Evolutionary conservation across 64 coral and sea anemone genomes (phyloP).

Genomic region (Hydrozoanthus tunicans): DNA sequence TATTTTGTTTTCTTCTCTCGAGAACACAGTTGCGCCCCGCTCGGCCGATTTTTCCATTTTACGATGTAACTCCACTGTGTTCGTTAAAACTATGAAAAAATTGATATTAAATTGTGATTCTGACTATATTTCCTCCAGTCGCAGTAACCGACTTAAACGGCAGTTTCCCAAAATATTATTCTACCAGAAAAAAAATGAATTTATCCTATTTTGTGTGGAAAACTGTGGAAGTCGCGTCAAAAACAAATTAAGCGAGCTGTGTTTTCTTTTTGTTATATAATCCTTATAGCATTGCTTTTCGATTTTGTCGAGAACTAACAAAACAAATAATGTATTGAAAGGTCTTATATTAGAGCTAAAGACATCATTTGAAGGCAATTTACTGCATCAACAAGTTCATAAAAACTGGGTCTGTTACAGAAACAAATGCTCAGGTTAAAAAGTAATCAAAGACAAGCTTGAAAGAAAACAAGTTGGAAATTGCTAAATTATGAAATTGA

Average conservation of each 20-base stretch:
- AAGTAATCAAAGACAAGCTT: constrained; percentile 1
- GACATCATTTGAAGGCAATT: constrained; percentile 49
- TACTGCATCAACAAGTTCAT: constrained; percentile 27
- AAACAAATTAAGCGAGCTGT: no score
- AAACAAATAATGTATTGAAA: background rate
- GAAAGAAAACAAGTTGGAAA: constrained; percentile 34
- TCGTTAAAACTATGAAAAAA: constrained; percentile 3
- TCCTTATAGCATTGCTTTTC: background rate
- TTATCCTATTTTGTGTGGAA: no score
- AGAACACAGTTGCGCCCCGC: constrained; percentile 10
- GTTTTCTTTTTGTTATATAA: no score
- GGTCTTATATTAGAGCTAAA: constrained; percentile 10
- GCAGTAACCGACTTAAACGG: no score
- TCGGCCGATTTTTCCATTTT: constrained; percentile 27
- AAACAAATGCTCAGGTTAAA: constrained; percentile 9
- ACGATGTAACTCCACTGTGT: background rate
- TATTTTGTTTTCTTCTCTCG: constrained; percentile 62
- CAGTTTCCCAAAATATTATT: no score
- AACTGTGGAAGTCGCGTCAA: no score
- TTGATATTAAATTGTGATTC: background rate
- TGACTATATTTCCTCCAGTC: background rate
- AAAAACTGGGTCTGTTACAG: background rate
- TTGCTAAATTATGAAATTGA: constrained; percentile 2
- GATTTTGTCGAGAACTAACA: background rate
- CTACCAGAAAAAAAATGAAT: no score